phyloP scores from a whole-genome alignment of 2,888 invertebrate genomes.

The Drosophila suboccidentalis region DNA sequence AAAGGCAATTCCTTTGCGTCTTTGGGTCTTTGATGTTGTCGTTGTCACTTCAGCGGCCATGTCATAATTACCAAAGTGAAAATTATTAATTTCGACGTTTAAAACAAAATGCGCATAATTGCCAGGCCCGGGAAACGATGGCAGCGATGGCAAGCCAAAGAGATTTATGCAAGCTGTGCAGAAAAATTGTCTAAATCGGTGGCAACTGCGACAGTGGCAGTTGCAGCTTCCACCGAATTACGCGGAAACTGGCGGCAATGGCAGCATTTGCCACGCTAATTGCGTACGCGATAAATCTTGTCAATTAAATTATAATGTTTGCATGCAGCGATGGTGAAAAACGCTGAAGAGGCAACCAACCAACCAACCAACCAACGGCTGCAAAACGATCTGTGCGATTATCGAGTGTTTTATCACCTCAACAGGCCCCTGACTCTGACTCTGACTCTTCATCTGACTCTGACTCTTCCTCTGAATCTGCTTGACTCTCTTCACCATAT shows the following conservation, averaged over 20 bases:
- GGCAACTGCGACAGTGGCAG: conserved; percentile 35
- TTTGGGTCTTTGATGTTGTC: conserved; percentile 76
- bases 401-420: conserved; percentile 84
- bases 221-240: conserved; percentile 75
- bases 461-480: conserved; percentile 26
- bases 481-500: conserved; percentile 64
- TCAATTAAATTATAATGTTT: conserved; percentile 86
- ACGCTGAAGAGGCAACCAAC: conserved; percentile 72
- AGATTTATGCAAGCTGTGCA: conserved; percentile 77
- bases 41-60: conserved; percentile 80
- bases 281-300: conserved; percentile 85
- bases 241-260: conserved; percentile 70
- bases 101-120: conserved; percentile 82
- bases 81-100: conserved; percentile 83
- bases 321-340: conserved; percentile 75
- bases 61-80: conserved; percentile 83
- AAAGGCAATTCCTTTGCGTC: conserved; percentile 30
- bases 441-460: conserved; percentile 6
- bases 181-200: conserved; percentile 80
- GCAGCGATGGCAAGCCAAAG: conserved; percentile 31
- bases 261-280: conserved; percentile 84
- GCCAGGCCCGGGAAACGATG: conserved; percentile 46
- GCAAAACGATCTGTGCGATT: conserved; percentile 83
- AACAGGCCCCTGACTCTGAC: conserved; percentile 30
- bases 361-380: conserved; percentile 48